Base-by-base conservation (phyloP, 1,140 invertebrate genomes). In the Plodia interpunctella region DNA sequence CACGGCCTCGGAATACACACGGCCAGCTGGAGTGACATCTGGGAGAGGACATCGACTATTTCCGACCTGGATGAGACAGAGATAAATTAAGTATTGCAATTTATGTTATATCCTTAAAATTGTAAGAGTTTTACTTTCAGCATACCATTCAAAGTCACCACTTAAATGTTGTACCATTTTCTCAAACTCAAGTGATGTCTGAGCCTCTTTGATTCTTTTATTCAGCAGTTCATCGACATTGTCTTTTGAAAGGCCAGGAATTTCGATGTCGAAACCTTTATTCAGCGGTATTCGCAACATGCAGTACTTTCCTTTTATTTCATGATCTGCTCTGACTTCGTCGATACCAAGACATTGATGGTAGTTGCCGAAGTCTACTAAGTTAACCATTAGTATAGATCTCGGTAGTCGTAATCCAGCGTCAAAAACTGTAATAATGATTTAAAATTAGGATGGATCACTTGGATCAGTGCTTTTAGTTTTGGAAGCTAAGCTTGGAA, bases 1-100 rank as follows among this genome's bases (percentile, higher is more conserved):
- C 77, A 80, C 11, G 67, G 49, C 21, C 70, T 78, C 5, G 79
- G 79, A 44, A 80, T 62, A 53, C 79, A 82, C 5, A 82, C 20
- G 32, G 68, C 71, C 30, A 81, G 19, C 38, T 51, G 62, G 9
- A 73, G 60, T 53, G 32, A 0, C 84, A 88, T 18, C 17, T 20
- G 35, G 21, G 63, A 44, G 10, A 68, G 55, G n/a, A 30, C 35
- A 59, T 58, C 68, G 5, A 32, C 35, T n/a, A 55, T 25, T 30
- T 9, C 49, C 18, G 38, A 19, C 5, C 55, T 55, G 30, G 25
- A 52, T 44, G 59, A 52, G n/a, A n/a, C n/a, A n/a, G n/a, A n/a
- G n/a, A n/a, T n/a, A n/a, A n/a, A n/a, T n/a, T n/a, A n/a, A n/a
- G n/a, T n/a, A n/a, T n/a, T n/a, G n/a, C n/a, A n/a, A n/a, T n/a